These are phyloP conservation scores for Entelurus aequoreus DNA, from an alignment of 2,113 vertebrate genomes.

Conservation along the genomic window DNA sequence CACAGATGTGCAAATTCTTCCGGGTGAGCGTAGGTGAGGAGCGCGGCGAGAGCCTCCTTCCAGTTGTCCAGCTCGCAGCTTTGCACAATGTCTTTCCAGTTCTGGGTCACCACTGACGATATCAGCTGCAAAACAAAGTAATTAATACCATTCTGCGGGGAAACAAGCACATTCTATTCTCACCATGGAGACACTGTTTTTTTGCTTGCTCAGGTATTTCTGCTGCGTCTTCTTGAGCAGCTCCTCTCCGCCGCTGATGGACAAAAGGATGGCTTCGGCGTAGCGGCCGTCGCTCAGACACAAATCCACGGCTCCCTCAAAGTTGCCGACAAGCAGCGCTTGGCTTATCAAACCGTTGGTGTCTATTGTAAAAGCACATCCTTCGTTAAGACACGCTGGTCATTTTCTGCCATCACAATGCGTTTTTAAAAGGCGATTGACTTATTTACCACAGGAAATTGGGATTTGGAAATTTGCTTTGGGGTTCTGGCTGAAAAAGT, in stretches of 20 bases:
- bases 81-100: constrained; percentile 83
- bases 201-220: constrained; percentile 79
- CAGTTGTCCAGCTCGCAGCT: constrained; percentile 84
- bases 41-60: constrained; percentile 86
- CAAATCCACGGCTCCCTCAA: constrained; percentile 83
- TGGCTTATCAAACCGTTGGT: constrained; percentile 86
- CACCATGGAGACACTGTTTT: constrained; percentile 81
- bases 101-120: constrained; percentile 83
- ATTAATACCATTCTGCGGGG: neutral
- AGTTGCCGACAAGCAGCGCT: constrained; percentile 85
- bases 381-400: neutral
- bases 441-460: constrained; percentile 63
- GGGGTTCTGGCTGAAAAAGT: constrained; percentile 82
- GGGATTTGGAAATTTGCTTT: constrained; percentile 82
- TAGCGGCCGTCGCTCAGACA: constrained; percentile 82
- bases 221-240: constrained; percentile 85
- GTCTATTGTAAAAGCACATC: constrained; percentile 62
- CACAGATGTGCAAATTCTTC: constrained; percentile 83
- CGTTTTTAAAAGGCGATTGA: neutral
- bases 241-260: constrained; percentile 81
- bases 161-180: neutral
- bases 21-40: constrained; percentile 84
- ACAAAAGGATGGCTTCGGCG: constrained; percentile 87
- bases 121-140: constrained; percentile 72
- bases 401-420: neutral